phyloP scores from a whole-genome alignment of 2,113 vertebrate genomes.

The Dromas ardeola region DNA sequence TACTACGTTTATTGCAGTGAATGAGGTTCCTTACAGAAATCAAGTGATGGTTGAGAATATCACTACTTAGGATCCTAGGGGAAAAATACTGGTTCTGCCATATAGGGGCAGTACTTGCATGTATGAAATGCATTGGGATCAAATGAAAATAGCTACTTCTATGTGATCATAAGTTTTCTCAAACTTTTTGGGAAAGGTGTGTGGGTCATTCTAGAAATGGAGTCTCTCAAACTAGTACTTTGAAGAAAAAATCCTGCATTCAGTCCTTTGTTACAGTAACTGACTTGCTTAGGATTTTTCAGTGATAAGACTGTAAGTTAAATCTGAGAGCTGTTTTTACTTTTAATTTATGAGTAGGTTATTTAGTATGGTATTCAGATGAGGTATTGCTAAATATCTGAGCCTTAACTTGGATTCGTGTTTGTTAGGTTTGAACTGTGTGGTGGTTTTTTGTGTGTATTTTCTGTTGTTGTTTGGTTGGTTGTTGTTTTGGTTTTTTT shows the following conservation, averaged over 20 bases:
- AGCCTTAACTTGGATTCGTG: neutral
- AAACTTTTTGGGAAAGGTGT: neutral
- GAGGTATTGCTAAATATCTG: neutral
- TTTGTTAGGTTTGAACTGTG: neutral
- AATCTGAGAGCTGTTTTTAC: neutral
- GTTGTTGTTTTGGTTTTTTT: neutral
- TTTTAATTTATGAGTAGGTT: neutral
- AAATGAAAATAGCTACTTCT: neutral
- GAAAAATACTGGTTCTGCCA: neutral
- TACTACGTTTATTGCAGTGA: neutral
- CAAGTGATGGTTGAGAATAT: neutral
- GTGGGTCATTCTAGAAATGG: neutral
- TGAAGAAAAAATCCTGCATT: neutral
- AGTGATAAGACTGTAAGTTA: neutral
- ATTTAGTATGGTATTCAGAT: neutral
- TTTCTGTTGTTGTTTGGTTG: neutral
- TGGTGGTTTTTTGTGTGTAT: neutral
- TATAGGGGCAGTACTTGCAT: neutral
- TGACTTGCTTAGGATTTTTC: neutral
- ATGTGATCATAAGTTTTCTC: neutral
- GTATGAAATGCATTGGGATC: neutral
- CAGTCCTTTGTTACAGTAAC: neutral
- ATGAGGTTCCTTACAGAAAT: neutral
- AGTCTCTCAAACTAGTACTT: neutral
- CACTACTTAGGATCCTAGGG: neutral